These are phyloP conservation scores for Agraylea sexmaculata DNA, from an alignment of 1,140 invertebrate species.

Conservation along the genomic window DNA sequence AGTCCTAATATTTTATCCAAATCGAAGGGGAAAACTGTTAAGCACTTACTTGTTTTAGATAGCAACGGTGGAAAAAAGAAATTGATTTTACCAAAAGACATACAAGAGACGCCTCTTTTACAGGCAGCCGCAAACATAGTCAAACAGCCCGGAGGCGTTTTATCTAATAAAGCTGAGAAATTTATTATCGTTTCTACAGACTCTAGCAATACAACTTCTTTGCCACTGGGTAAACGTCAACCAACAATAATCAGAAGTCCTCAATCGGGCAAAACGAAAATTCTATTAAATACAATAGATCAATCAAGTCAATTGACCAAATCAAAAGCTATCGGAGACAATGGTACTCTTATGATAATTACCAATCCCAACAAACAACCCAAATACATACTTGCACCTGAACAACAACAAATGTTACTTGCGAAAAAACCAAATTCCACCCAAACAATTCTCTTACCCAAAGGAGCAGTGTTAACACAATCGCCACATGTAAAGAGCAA, in stretches of 20 bases:
- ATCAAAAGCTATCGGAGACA: constrained; percentile 24
- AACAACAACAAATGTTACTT: constrained; percentile 44
- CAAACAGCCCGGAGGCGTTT: background rate
- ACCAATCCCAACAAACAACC: constrained; percentile 46
- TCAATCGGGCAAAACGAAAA: constrained; percentile 34
- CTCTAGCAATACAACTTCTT: constrained; percentile 21
- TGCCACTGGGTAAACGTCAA: constrained; percentile 21
- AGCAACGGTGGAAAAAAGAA: constrained; percentile 36
- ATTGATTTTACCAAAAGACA: constrained; percentile 29
- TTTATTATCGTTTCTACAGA: constrained; percentile 48
- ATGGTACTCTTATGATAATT: constrained; percentile 49
- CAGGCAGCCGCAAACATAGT: constrained; percentile 1
- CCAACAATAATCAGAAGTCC: constrained; percentile 38
- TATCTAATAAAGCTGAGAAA: constrained; percentile 38
- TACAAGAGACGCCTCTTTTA: constrained; percentile 24
- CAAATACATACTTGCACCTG: constrained; percentile 41
- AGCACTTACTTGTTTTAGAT: constrained; percentile 36
- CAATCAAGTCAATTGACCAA: constrained; percentile 20
- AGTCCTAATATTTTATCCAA: constrained; percentile 40
- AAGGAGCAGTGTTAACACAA: constrained; percentile 23
- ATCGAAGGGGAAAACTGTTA: constrained; percentile 33
- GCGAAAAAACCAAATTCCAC: constrained; percentile 33
- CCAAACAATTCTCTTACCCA: constrained; percentile 30
- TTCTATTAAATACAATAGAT: constrained; percentile 26
- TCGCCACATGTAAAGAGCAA: constrained; percentile 41